Base-by-base conservation (phyloP, 2,113 vertebrate genomes). In the Petroica traversi region DNA sequence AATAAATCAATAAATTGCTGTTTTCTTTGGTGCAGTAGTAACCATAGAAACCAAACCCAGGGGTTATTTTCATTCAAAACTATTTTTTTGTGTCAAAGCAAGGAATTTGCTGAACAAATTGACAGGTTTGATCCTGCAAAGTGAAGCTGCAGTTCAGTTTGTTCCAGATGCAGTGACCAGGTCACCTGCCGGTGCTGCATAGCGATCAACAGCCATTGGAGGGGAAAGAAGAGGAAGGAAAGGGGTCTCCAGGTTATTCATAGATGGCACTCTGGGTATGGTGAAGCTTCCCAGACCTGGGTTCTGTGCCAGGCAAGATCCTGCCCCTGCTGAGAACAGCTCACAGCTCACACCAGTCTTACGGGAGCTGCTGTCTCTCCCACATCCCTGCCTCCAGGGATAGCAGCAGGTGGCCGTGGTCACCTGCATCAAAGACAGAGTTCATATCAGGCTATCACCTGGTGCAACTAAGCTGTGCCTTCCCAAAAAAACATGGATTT, bases 351-450 rank as follows among this genome's bases (percentile, higher is more conserved):
- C 45, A 13, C 4, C 1, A 1, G 2, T n/a, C 10, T 67, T 45
- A 45, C 0, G 0, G 22, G 6, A 58, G 3, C 20, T 38, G 48
- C 25, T 54, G 41, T 31, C 8, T 49, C 38, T 17, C 5, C 3
- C 38, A 52, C 2, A 3, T 9, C 15, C 4, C 8, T 36, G 22
- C 4, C 31, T 75, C 51, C 17, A 67, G 31, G 11, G 28, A 29
- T 4, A 29, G 24, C 5, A 3, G 5, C 1, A 1, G 4, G 9
- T 15, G 7, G 18, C 26, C 34, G 17, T 0, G 2, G 17, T 38
- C 46, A 58, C 12, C 14, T 6, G 28, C 31, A 9, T 18, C 2
- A 8, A 45, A 48, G 19, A 41, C 14, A 79, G 51, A 45, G 17
- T 22, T 79, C 19, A 9, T 1, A 3, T 19, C 45, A 19, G 43